Evolutionary conservation across 2,888 invertebrate species (phyloP).

Genomic region (Caenorhabditis zanzibari): DNA sequence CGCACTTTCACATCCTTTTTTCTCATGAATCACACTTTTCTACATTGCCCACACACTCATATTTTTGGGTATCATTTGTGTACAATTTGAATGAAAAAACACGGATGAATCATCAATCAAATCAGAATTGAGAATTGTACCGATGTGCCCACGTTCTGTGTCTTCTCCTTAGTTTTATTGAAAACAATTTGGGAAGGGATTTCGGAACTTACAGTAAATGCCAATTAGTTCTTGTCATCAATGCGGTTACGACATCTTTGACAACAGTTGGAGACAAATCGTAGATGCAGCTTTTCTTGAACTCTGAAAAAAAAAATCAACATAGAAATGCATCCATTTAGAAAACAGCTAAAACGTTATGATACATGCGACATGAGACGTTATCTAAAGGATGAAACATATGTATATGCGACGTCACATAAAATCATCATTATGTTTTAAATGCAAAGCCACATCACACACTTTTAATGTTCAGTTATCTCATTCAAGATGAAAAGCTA

Average conservation of each 20-base stretch:
- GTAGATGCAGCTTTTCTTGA: constrained; percentile 76
- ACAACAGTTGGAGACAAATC: constrained; percentile 82
- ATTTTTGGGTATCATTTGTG: constrained; percentile 35
- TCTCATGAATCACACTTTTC: constrained; percentile 17
- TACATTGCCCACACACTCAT: constrained; percentile 27
- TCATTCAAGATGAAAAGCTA: constrained; percentile 36
- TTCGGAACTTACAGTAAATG: constrained; percentile 77
- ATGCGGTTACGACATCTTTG: constrained; percentile 80
- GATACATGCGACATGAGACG: constrained; percentile 31
- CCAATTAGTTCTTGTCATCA: constrained; percentile 81
- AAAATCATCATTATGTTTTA: constrained; percentile 4
- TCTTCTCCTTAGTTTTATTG: background rate
- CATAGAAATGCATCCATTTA: background rate
- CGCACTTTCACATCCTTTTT: background rate
- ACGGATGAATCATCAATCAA: constrained; percentile 12
- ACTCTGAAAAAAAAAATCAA: constrained; percentile 57
- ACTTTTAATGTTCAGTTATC: background rate
- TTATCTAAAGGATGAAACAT: constrained; percentile 29
- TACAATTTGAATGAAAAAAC: constrained; percentile 21
- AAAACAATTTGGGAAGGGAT: constrained; percentile 7
- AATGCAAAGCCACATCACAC: constrained; percentile 26
- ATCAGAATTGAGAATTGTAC: constrained; percentile 33
- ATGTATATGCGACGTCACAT: constrained; percentile 17
- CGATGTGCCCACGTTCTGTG: constrained; percentile 7
- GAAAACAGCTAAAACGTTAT: background rate